Base-by-base conservation (phyloP, 2,888 invertebrate genomes). In the Conistra vaccinii region DNA sequence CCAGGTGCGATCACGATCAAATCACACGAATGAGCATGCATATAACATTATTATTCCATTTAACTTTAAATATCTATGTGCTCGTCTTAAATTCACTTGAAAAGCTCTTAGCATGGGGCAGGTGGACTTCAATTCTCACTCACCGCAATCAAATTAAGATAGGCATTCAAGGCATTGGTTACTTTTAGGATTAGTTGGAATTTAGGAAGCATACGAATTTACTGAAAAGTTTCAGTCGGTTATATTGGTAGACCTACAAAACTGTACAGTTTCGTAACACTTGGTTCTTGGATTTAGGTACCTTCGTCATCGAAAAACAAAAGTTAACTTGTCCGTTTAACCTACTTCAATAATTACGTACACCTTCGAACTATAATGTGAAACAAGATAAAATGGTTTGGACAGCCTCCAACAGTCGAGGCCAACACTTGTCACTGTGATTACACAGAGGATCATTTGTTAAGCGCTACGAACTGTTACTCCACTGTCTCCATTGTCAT, bases 1-100 rank as follows among this genome's bases (percentile, higher is more conserved):
- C 92, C 94, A 93, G 93, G 94, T 94, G 94, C 91, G 86, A 92
- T 91, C 92, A 91, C 90, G 91, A 90, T 88, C 87, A 84, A 71
- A 87, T 87, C 89, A 88, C 85, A 86, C 84, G 74, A 78, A 76
- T 75, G 71, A 89, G 85, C 89, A 88, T 85, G 76, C 87, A 86
- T 87, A 85, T 74, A 74, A 74, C 68, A 74, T 74, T 72, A 68
- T 74, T 73, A 66, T 85, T 85, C 81, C 85, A 85, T 88, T 86
- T 88, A 87, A 76, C 73, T 73, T 77, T 74, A 70, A 80, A 76
- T 81, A n/a, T 58, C 60, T 65, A 75, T 73, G 66, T 66, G 68
- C 63, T 80, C 29, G 17, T 70, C 32, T 74, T 67, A 62, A 66
- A 48, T 72, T 81, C 9, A 32, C 20, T 71, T 63, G 51, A 70